phyloP scores from a whole-genome alignment of 2,797 vertebrate genomes.

The Passerculus sandwichensis region DNA sequence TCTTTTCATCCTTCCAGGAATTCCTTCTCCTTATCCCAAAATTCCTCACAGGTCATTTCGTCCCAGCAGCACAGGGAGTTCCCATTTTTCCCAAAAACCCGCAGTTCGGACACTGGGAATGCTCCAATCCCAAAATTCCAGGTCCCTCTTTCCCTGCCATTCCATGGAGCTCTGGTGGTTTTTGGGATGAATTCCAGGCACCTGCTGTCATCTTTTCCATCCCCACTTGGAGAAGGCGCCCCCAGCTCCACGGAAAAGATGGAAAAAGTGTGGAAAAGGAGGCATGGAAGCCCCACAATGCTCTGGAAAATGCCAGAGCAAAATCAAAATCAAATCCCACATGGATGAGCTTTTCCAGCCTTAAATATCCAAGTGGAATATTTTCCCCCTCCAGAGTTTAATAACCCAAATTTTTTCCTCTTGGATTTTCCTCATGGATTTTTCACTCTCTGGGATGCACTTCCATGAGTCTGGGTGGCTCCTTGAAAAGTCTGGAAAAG shows the following conservation, averaged over 20 bases:
- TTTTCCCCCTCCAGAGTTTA: not conserved
- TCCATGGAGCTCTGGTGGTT: not conserved
- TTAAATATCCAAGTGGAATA: not conserved
- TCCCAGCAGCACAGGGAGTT: not conserved
- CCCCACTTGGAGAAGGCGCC: not conserved
- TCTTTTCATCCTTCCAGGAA: not conserved
- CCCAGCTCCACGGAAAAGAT: not conserved
- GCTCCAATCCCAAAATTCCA: accelerated
- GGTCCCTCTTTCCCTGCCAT: not conserved
- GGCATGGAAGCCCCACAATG: not conserved
- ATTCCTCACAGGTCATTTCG: not conserved
- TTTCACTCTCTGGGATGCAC: not conserved
- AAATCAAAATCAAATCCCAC: not conserved
- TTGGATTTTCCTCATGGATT: not conserved
- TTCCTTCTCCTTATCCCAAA: not conserved
- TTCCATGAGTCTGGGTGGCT: not conserved
- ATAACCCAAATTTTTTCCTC: slow-evolving; percentile 25
- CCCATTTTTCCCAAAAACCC: not conserved
- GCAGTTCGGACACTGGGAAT: not conserved
- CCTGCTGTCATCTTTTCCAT: not conserved
- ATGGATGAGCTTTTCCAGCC: not conserved
- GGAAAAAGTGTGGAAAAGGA: not conserved
- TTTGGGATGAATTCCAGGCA: not conserved
- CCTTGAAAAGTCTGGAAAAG: not conserved
- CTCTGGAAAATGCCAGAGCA: not conserved